These are phyloP conservation scores for Homarus gammarus DNA, from an alignment of 2,888 invertebrate genomes.

Conservation along the genomic window DNA sequence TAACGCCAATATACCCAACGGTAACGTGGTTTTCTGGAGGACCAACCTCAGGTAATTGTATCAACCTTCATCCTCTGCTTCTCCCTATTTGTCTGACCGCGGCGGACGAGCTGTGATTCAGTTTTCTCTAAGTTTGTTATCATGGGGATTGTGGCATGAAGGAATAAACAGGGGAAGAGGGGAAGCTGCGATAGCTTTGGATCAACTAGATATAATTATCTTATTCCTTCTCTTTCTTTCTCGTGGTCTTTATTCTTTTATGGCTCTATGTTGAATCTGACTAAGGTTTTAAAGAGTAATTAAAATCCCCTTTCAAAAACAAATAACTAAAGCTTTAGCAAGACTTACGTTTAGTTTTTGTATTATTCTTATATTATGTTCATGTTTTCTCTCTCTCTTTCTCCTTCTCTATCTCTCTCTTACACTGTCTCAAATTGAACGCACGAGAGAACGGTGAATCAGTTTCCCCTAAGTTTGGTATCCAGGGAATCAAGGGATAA, in stretches of 20 bases:
- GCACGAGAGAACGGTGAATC: background rate
- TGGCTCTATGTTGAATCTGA: no score
- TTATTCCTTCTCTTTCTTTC: background rate
- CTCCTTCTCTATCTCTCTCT: slow-evolving; percentile 3
- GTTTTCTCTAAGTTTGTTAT: slow-evolving; percentile 27
- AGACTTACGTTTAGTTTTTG: background rate
- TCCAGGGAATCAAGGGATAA: background rate
- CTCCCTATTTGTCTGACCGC: slow-evolving; percentile 21
- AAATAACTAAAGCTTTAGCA: no score
- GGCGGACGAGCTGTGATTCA: slow-evolving; percentile 1
- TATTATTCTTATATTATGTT: background rate
- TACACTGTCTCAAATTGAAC: background rate
- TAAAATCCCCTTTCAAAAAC: no score
- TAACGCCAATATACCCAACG: slow-evolving; percentile 10
- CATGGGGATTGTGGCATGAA: background rate
- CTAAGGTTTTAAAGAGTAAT: no score
- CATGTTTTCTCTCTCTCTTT: slow-evolving; percentile 2
- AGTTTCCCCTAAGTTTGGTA: background rate
- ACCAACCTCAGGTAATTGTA: slow-evolving; percentile 18
- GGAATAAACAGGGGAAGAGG: slow-evolving; percentile 5
- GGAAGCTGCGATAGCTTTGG: no score
- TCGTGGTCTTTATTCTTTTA: no score
- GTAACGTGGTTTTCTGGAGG: slow-evolving; percentile 22
- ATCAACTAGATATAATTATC: no score
- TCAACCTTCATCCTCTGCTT: slow-evolving; percentile 40